phyloP scores from a whole-genome alignment of 2,888 invertebrate genomes.

The Caenorhabditis wallacei region DNA sequence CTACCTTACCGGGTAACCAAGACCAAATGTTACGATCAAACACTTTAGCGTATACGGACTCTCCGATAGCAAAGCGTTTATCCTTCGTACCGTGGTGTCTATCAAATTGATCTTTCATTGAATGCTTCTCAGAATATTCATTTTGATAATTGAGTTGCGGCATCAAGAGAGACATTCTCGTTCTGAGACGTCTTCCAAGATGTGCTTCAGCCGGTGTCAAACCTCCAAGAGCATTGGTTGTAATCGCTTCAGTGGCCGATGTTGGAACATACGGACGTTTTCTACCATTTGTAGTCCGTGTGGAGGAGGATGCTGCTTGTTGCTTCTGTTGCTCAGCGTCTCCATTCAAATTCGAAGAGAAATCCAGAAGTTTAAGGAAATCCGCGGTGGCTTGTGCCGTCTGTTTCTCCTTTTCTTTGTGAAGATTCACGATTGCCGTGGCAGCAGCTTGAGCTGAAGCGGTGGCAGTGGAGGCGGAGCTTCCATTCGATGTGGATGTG shows the following conservation, averaged over 20 bases:
- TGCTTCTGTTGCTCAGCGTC: constrained; percentile 7
- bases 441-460: constrained; percentile 54
- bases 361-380: constrained; percentile 56
- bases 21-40: no score
- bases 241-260: constrained; percentile 48
- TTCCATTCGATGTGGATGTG: constrained; percentile 49
- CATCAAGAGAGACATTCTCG: no score
- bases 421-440: constrained; percentile 51
- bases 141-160: no score
- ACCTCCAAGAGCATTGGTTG: no score
- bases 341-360: constrained; percentile 23
- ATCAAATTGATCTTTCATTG: no score
- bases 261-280: constrained; percentile 63
- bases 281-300: constrained; percentile 16
- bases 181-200: no score
- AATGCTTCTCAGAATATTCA: no score
- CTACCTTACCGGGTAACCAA: no score
- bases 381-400: constrained; percentile 19
- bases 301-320: constrained; percentile 21
- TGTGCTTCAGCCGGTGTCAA: no score
- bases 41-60: no score
- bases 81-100: no score
- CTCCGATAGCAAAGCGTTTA: no score
- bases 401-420: constrained; percentile 56
- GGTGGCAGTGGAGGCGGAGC: constrained; percentile 5